phyloP scores from a whole-genome alignment of 2,113 vertebrate species.

The Protobothrops flavoviridis region DNA sequence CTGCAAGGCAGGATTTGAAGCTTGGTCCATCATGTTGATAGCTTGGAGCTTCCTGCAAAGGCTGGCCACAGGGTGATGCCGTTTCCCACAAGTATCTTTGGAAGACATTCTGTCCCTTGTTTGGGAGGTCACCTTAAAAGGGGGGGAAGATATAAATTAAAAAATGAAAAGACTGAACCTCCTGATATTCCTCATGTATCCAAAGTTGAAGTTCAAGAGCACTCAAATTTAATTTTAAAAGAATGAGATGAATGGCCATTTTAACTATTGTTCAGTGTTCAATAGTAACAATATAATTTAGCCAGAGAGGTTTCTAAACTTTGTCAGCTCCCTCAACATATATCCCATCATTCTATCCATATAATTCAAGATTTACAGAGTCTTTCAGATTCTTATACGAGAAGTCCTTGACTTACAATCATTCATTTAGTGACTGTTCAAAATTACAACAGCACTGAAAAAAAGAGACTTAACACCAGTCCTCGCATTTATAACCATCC shows the following conservation, averaged over 20 bases:
- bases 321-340: background rate
- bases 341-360: background rate
- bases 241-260: background rate
- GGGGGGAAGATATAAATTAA: background rate
- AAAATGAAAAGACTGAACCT: no score
- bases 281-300: background rate
- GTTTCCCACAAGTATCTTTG: slow-evolving; percentile 35
- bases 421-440: background rate
- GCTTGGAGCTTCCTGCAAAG: slow-evolving; percentile 87
- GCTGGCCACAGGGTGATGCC: slow-evolving; percentile 85
- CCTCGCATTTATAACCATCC: background rate
- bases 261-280: background rate
- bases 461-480: background rate
- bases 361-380: background rate
- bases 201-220: background rate
- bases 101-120: slow-evolving; percentile 33
- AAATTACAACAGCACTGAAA: background rate
- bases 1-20: slow-evolving; percentile 73
- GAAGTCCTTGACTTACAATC: background rate
- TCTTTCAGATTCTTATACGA: background rate
- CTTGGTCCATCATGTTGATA: slow-evolving; percentile 78
- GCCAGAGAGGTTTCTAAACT: background rate
- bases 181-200: background rate
- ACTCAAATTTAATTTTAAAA: background rate
- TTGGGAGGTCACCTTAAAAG: background rate